Base-by-base conservation (phyloP, 2,113 vertebrate genomes). In the Pleuronectes platessa region DNA sequence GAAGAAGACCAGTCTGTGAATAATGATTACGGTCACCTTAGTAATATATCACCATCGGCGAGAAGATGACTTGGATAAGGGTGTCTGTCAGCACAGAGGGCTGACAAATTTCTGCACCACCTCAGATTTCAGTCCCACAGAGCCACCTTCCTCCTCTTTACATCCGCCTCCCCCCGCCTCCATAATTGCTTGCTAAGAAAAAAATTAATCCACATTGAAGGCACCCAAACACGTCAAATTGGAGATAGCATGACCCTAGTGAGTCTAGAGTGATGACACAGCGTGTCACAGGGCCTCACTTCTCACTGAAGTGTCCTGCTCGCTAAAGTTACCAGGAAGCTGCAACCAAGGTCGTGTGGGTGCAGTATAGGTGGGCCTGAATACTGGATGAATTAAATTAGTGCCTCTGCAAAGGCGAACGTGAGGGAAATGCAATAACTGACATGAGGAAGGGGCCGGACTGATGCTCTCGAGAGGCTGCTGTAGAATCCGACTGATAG, bases 21-120 rank as follows among this genome's bases (percentile, higher is more conserved):
- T 91, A 86, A 92, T 89, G 90, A 92, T 70, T 35, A 64, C 83
- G 66, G 90, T 89, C 89, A 93, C 91, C 93, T 92, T 92, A 31
- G 89, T 84, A 68, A 86, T 93, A 90, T 75, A 88, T 93, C 88
- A 90, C 76, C 71, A 79, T 70, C 69, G 10, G 20, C 42, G 49
- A 79, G 85, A 61, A 84, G 86, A 90, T 85, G 85, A 88, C 72
- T 90, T 78, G 74, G 90, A 86, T 87, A 80, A 76, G 68, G 86
- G 64, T 85, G 89, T 90, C 86, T 87, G 89, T 91, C 86, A 86
- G 82, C 14, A 0, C 56, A 9, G 82, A 88, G 71, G 66, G 35
- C 73, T 88, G 91, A 89, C 86, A 89, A 68, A 91, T 91, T 77
- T 81, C 76, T 81, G 81, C 78, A 66, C 59, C 82, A 74, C 69